Evolutionary conservation across 2,113 vertebrate genomes (phyloP), one percentile per base, ranked within the genome.

Genomic region (Dromas ardeola): DNA sequence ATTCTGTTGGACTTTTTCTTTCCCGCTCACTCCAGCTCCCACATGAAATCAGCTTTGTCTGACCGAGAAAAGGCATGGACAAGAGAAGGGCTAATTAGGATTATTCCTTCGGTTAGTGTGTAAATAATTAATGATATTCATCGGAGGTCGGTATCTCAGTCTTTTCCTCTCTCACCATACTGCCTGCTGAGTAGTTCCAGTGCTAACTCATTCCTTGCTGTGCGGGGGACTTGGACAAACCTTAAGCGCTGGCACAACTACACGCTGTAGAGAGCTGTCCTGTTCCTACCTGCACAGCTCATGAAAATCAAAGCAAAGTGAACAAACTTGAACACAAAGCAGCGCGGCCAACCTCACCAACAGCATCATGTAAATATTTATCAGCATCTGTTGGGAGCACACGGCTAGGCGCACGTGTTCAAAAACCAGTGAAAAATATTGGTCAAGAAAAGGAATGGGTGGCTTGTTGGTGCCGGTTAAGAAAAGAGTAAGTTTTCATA

Each of bases 161-260:
- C 16, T 18, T 69, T 88, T 88, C 34, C 53, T 36, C 20, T 80
- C 45, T 81, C 30, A 30, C 27, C 20, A 29, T 11, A 12, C 15
- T 69, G 27, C 27, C 19, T 53, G 23, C 50, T 71, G 50, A 58
- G 23, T 34, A 78, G 16, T 43, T 76, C 18, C 23, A 80, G n/a
- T 27, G 11, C 21, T 59, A 27, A 19, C 13, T 86, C n/a, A 32
- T 34, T 49, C 36, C 22, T 49, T 71, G 20, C 11, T 71, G 27
- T 2, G 0, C 10, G 6, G 2, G 16, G 8, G 25, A 25, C 1
- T 1, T 34, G 10, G 59, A 27, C 52, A 65, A 73, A 86, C 56
- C 8, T 4, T 11, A 56, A 27, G 14, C 0, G 0, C 26, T 59
- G 53, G 25, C 38, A 59, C 25, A 79, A 7, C 29, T 32, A 2